phyloP scores from a whole-genome alignment of 53 echinoderm and acorn worm species.

The Crossaster papposus region DNA sequence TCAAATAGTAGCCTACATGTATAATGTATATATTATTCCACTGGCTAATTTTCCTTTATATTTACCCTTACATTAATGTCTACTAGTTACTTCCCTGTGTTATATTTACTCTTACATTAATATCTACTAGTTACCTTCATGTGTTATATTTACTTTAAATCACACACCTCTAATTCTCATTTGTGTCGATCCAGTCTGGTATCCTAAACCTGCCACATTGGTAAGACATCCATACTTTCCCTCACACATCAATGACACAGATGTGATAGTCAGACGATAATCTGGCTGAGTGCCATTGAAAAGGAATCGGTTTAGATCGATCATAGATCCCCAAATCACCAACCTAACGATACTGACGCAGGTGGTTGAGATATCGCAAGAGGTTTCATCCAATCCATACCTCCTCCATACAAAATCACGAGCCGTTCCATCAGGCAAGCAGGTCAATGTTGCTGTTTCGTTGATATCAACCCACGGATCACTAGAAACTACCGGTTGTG shows the following conservation, averaged over 20 bases:
- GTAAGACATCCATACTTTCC: not conserved
- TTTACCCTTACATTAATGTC: no score
- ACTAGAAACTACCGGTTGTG: not conserved
- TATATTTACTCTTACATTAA: not conserved
- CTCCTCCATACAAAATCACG: not conserved
- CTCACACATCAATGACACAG: not conserved
- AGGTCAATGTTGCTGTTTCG: not conserved
- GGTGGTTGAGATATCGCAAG: not conserved
- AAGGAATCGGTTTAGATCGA: not conserved
- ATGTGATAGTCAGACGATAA: not conserved
- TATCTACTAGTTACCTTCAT: not conserved
- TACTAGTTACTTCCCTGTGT: no score
- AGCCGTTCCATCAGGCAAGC: not conserved
- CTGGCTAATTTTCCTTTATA: not conserved
- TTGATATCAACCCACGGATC: not conserved
- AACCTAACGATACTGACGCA: not conserved
- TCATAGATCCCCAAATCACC: not conserved
- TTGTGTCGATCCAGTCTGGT: not conserved
- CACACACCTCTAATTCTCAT: not conserved
- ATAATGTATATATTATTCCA: no score
- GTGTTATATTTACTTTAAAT: not conserved
- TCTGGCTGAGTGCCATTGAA: not conserved
- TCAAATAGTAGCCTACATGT: no score
- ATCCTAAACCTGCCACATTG: not conserved
- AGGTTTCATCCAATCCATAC: not conserved